Evolutionary conservation across 2,113 vertebrate genomes (phyloP).

Genomic region (Eulacestoma nigropectus): DNA sequence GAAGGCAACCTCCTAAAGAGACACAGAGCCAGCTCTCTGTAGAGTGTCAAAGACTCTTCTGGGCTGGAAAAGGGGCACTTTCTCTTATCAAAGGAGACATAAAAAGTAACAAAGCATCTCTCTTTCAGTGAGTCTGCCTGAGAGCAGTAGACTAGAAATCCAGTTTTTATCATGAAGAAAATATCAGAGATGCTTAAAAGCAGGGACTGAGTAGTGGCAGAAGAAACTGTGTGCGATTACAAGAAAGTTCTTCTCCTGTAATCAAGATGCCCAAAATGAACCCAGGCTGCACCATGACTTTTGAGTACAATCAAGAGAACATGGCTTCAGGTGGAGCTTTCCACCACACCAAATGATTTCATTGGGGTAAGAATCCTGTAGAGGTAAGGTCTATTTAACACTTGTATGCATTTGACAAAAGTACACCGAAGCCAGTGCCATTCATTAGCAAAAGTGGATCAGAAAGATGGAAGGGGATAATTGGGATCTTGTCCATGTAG

Average conservation of each 20-base stretch:
- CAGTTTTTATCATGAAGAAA: background rate
- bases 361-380: background rate
- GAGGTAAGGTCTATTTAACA: background rate
- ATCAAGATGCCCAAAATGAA: background rate
- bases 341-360: background rate
- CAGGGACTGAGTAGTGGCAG: background rate
- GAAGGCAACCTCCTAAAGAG: background rate
- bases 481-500: background rate
- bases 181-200: background rate
- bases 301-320: background rate
- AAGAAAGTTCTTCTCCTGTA: background rate
- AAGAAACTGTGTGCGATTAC: background rate
- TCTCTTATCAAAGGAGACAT: background rate
- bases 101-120: background rate
- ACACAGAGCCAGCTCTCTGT: background rate
- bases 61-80: background rate
- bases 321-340: background rate
- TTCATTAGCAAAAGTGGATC: background rate
- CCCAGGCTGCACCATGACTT: background rate
- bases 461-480: background rate
- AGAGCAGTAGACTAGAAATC: background rate
- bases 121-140: background rate
- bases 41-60: background rate
- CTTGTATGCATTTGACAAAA: background rate
- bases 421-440: background rate